These are phyloP conservation scores for Varecia variegata DNA, from an alignment of 2,797 vertebrate genomes.

Conservation along the genomic window DNA sequence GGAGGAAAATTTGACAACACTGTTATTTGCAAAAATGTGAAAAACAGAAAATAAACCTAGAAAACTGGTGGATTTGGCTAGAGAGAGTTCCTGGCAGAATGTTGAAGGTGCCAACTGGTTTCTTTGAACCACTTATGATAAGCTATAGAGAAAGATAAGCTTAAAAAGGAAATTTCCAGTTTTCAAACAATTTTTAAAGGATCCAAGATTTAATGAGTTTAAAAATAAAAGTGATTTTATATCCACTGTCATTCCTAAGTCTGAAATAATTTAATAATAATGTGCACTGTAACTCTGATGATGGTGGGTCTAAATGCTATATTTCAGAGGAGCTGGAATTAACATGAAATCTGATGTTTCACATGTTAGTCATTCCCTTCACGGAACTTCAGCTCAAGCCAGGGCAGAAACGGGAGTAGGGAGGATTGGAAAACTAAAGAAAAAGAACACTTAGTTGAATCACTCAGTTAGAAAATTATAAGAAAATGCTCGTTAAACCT, in stretches of 20 bases:
- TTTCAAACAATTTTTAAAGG: slow-evolving; percentile 3
- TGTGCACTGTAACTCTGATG: background rate
- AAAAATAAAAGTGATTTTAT: slow-evolving; percentile 9
- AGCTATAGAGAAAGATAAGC: background rate
- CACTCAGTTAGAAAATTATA: slow-evolving; percentile 48
- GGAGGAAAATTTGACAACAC: background rate
- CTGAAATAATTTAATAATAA: background rate
- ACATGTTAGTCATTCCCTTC: background rate
- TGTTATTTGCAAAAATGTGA: background rate
- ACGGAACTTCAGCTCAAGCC: background rate
- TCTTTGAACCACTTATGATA: background rate
- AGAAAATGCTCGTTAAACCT: slow-evolving; percentile 50
- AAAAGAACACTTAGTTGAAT: slow-evolving; percentile 45
- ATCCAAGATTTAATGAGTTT: background rate
- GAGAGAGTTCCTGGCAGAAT: slow-evolving; percentile 1
- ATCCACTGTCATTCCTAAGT: background rate
- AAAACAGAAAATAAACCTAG: background rate
- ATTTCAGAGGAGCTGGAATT: background rate
- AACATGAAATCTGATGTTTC: background rate
- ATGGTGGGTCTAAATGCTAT: background rate
- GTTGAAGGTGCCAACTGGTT: background rate
- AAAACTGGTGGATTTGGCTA: background rate
- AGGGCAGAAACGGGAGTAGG: background rate
- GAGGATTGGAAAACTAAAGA: background rate
- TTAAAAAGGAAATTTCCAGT: background rate